phyloP scores from a whole-genome alignment of 1,140 invertebrate species.

The Drosophila erecta region DNA sequence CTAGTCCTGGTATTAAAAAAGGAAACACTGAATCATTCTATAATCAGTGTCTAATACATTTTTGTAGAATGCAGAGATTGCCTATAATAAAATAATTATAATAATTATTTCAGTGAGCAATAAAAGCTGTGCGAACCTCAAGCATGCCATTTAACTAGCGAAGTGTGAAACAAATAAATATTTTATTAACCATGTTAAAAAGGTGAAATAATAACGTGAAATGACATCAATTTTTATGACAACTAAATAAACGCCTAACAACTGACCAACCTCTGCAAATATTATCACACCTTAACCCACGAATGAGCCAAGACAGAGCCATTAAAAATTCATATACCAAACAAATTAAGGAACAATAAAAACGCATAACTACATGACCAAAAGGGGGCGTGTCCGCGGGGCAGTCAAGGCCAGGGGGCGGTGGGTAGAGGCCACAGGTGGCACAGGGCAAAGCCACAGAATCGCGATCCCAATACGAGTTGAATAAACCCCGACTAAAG shows the following conservation, averaged over 20 bases:
- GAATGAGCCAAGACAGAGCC: slow-evolving; percentile 12
- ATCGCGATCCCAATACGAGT: slow-evolving; percentile 43
- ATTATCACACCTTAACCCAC: slow-evolving; percentile 31
- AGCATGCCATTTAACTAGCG: neutral
- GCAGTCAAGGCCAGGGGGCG: slow-evolving; percentile 17
- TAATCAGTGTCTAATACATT: neutral
- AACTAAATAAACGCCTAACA: slow-evolving; percentile 20
- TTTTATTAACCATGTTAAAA: neutral
- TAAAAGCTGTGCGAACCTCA: neutral
- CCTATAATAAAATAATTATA: no score
- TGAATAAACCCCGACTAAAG: slow-evolving; percentile 67
- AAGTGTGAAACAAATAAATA: neutral
- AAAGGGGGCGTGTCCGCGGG: slow-evolving; percentile 26
- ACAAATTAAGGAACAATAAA: slow-evolving; percentile 50
- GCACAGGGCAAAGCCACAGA: slow-evolving; percentile 31
- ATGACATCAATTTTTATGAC: slow-evolving; percentile 1
- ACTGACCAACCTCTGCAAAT: slow-evolving; percentile 26
- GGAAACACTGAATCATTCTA: neutral
- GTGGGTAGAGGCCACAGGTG: slow-evolving; percentile 36
- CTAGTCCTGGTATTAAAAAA: no score
- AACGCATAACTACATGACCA: slow-evolving; percentile 29
- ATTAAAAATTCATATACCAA: slow-evolving; percentile 40
- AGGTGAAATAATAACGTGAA: neutral
- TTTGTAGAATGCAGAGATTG: no score
- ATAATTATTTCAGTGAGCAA: no score